Percentiles rank a stretch among this genome's conserved stretches.
phyloP scores from a whole-genome alignment of 2,888 invertebrate genomes.

The Microctonus brassicae region DNA sequence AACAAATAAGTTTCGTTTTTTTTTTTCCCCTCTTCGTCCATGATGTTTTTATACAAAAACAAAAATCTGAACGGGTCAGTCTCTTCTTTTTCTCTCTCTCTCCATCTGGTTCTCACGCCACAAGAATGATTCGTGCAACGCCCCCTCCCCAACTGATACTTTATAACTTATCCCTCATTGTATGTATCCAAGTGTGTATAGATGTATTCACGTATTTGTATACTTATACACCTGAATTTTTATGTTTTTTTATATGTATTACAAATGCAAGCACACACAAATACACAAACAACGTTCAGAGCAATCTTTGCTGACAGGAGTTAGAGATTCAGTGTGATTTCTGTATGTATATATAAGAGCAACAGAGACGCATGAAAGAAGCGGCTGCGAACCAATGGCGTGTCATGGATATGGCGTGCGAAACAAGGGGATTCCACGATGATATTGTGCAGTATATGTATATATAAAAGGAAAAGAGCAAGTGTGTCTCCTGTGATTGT shows the following conservation, averaged over 20 bases:
- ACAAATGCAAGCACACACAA: no score
- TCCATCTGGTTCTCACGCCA: slow-evolving; percentile 49
- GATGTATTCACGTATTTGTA: no score
- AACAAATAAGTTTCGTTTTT: neutral
- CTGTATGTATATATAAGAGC: slow-evolving; percentile 35
- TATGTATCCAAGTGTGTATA: neutral
- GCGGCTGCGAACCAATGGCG: slow-evolving; percentile 45
- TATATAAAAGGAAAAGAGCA: slow-evolving; percentile 9
- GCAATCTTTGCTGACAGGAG: slow-evolving; percentile 50
- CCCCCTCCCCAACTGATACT: slow-evolving; percentile 37
- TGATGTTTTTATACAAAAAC: slow-evolving; percentile 10
- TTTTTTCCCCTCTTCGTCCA: neutral
- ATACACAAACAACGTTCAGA: slow-evolving; percentile 41
- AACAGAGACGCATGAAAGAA: slow-evolving; percentile 35
- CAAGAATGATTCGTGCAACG: slow-evolving; percentile 37
- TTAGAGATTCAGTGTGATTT: slow-evolving; percentile 48
- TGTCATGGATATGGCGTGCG: slow-evolving; percentile 49
- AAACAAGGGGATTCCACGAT: slow-evolving; percentile 14
- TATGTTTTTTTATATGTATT: slow-evolving; percentile 13
- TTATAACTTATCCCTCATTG: slow-evolving; percentile 37
- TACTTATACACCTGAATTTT: neutral
- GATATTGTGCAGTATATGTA: no score
- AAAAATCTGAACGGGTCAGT: slow-evolving; percentile 13
- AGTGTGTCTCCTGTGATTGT: slow-evolving; percentile 39
- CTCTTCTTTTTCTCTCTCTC: neutral